phyloP scores from a whole-genome alignment of 2,888 invertebrate genomes.

The Minunthozetes semirufus region DNA sequence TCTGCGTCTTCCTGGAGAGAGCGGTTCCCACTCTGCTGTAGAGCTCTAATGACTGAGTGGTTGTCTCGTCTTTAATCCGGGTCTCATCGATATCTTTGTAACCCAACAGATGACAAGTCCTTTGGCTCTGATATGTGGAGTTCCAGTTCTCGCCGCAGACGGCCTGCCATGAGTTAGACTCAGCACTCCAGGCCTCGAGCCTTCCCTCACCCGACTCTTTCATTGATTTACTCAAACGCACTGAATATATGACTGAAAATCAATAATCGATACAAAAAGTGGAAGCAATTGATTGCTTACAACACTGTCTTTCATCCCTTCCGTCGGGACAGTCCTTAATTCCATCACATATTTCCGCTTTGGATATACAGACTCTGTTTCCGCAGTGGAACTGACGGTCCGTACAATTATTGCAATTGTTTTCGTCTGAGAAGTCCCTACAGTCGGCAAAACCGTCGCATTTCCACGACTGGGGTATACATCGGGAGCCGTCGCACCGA shows the following conservation, averaged over 20 bases:
- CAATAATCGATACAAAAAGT: neutral
- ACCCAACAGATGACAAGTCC: constrained; percentile 42
- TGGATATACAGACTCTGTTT: constrained; percentile 40
- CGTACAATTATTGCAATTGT: constrained; percentile 53
- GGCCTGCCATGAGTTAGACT: constrained; percentile 40
- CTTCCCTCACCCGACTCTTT: constrained; percentile 39
- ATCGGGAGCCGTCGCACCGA: constrained; percentile 46
- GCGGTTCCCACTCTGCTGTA: neutral
- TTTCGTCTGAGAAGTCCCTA: constrained; percentile 47
- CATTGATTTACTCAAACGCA: constrained; percentile 35
- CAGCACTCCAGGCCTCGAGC: constrained; percentile 41
- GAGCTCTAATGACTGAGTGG: neutral
- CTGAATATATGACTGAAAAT: neutral
- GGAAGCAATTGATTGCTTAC: constrained; percentile 34
- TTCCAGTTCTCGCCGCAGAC: constrained; percentile 44
- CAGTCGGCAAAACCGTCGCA: constrained; percentile 48
- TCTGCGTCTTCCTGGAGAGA: neutral
- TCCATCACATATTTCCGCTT: constrained; percentile 42
- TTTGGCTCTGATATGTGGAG: constrained; percentile 38
- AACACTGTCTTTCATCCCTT: constrained; percentile 43
- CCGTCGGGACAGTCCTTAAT: constrained; percentile 43
- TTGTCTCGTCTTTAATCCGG: constrained; percentile 37
- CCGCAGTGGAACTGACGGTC: constrained; percentile 42
- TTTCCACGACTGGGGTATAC: constrained; percentile 46
- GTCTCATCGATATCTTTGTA: constrained; percentile 39